phyloP scores from a whole-genome alignment of 23 tunicate genomes.

The Styela clava region DNA sequence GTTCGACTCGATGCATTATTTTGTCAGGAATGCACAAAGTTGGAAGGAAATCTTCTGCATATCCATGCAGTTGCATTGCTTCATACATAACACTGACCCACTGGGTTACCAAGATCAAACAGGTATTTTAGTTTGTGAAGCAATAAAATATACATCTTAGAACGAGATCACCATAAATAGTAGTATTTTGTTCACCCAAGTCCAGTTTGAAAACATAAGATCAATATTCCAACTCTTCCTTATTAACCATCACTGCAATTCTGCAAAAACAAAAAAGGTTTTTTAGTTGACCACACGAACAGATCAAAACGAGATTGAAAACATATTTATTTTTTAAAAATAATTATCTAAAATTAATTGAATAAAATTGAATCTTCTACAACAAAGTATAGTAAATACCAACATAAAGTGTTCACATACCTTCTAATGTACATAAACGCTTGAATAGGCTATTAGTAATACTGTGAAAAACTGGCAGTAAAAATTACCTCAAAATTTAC shows the following conservation, averaged over 20 bases:
- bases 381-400: too few species aligned
- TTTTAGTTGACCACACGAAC: too few species aligned
- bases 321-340: too few species aligned
- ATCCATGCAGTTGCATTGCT: neutral
- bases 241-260: neutral
- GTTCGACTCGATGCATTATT: neutral
- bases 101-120: neutral
- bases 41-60: neutral
- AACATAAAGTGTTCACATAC: too few species aligned
- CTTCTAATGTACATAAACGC: too few species aligned
- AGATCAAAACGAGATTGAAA: too few species aligned
- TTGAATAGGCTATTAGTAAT: too few species aligned
- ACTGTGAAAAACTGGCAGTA: too few species aligned
- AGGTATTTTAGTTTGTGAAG: neutral
- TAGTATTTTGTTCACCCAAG: neutral
- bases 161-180: neutral
- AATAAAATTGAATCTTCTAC: too few species aligned
- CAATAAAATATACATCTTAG: neutral
- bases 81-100: neutral
- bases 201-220: neutral
- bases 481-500: too few species aligned
- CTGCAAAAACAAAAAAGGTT: neutral
- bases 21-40: conserved; percentile 1
- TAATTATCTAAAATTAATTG: too few species aligned
- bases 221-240: neutral